A percentile compares a stretch with the other conserved stretches of the same genome.
Conservation (phyloP, 2,888 invertebrate species). For the Andrena marginata region DNA sequence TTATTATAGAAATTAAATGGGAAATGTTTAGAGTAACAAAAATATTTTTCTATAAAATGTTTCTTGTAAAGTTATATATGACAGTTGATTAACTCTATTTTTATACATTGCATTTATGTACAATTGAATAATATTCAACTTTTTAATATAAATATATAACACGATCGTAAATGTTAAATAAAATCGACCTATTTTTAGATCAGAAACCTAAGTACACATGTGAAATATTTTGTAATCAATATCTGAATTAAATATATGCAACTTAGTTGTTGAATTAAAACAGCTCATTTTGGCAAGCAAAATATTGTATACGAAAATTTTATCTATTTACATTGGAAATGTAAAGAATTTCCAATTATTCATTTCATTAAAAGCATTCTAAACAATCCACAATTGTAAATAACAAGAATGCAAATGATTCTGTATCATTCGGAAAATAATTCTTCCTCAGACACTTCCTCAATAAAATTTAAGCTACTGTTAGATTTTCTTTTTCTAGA, state of each 20-base stretch:
- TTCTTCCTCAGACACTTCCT: slow-evolving; percentile 61
- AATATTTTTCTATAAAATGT: not conserved
- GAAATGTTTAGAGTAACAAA: not conserved
- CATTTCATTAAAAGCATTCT: slow-evolving; percentile 12
- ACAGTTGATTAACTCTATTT: not conserved
- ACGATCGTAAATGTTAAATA: not conserved
- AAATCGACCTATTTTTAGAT: not conserved
- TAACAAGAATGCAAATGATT: slow-evolving; percentile 8
- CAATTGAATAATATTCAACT: not conserved
- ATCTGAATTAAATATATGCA: not conserved
- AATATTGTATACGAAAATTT: not conserved
- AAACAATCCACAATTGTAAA: slow-evolving; percentile 5
- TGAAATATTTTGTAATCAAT: not conserved
- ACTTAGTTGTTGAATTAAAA: not conserved
- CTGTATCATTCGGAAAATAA: slow-evolving; percentile 53
- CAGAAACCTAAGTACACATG: not conserved
- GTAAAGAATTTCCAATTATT: not conserved
- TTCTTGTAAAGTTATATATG: not conserved
- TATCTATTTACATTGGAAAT: not conserved
- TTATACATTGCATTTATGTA: slow-evolving; percentile 12
- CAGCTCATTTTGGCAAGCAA: no score
- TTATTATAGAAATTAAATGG: not conserved
- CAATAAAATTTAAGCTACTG: slow-evolving; percentile 26
- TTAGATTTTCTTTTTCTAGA: not conserved
- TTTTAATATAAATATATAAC: not conserved